phyloP scores from a whole-genome alignment of 2,797 vertebrate species.

The Leucoraja ocellata region DNA sequence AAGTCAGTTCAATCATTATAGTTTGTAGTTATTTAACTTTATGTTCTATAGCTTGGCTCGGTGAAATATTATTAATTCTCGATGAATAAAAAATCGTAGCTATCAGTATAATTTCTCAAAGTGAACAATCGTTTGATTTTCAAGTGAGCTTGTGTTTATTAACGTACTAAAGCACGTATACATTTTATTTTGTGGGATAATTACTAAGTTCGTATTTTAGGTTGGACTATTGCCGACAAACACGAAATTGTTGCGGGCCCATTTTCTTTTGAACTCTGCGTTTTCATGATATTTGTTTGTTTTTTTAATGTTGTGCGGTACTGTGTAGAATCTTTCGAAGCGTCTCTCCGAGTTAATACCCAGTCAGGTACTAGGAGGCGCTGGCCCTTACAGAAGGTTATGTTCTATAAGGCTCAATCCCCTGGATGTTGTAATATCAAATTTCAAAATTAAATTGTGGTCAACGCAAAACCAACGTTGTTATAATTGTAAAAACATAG shows the following conservation, averaged over 20 bases:
- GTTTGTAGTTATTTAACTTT: background rate
- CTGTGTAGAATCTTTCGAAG: background rate
- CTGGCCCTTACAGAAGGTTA: conserved; percentile 11
- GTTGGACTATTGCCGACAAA: background rate
- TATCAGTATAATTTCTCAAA: background rate
- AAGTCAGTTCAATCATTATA: too few species aligned
- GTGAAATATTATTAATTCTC: background rate
- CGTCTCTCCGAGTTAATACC: conserved; percentile 21
- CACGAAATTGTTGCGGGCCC: background rate
- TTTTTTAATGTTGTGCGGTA: background rate
- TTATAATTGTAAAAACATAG: background rate
- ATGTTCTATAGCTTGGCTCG: background rate
- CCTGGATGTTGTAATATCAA: background rate
- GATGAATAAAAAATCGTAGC: background rate
- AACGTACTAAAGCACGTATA: background rate
- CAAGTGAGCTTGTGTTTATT: background rate
- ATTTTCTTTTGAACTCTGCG: background rate
- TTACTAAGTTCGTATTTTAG: background rate
- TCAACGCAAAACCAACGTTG: background rate
- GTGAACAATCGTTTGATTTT: background rate
- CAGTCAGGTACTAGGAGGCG: conserved; percentile 33
- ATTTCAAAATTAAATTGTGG: background rate
- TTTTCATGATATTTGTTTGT: too few species aligned
- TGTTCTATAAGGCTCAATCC: background rate
- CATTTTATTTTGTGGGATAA: background rate